These are phyloP conservation scores for human (Homo sapiens) DNA, from an alignment of 2,113 vertebrate species.

Conservation along the genomic window GRCh38 chr12:4381001-4381500, in stretches of 20 bases:
- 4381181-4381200: background rate
- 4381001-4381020: background rate
- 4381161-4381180: background rate
- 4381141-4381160: rapidly evolving
- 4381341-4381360: background rate
- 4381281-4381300: background rate
- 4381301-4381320: background rate
- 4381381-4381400: background rate
- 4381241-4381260: background rate
- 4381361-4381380: background rate
- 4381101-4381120: background rate
- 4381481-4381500: background rate
- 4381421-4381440: background rate
- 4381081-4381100: background rate
- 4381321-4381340: background rate
- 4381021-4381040: background rate
- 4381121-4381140: background rate
- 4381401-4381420: rapidly evolving
- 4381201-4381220: background rate
- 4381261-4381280: background rate
- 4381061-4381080: background rate
- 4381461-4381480: background rate
- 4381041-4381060: background rate
- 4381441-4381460: background rate
- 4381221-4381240: background rate